Evolutionary conservation across 37 sponge, comb jelly and placozoan genomes (phyloP).

Genomic region (Petrosia ficiformis): DNA sequence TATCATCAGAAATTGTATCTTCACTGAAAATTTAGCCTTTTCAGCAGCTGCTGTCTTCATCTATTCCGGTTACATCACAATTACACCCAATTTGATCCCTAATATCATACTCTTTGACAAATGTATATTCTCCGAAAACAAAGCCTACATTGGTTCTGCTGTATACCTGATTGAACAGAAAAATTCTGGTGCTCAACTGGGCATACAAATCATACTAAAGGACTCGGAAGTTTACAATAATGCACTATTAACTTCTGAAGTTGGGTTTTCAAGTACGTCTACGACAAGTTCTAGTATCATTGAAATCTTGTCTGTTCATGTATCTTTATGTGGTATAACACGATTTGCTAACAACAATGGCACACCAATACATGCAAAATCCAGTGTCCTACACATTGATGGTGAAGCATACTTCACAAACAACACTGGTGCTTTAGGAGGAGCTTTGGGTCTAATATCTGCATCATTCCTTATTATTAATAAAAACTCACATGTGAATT

Average conservation of each 20-base stretch:
- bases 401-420: conserved; percentile 12
- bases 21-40: conserved; percentile 7
- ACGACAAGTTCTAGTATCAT: conserved; percentile 15
- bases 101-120: background rate
- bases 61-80: conserved; percentile 6
- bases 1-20: background rate
- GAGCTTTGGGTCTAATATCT: conserved; percentile 14
- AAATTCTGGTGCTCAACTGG: conserved; percentile 14
- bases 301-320: background rate
- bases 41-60: conserved; percentile 11
- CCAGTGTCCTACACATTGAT: background rate
- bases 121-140: conserved; percentile 28
- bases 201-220: conserved; percentile 7
- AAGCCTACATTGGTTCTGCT: conserved; percentile 18
- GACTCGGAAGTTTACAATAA: conserved; percentile 20
- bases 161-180: conserved; percentile 23
- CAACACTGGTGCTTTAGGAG: conserved; percentile 42
- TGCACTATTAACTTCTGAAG: background rate
- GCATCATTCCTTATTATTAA: conserved; percentile 1
- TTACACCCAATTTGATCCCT: background rate
- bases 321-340: conserved; percentile 27
- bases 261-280: background rate
- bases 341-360: conserved; percentile 24
- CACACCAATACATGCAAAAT: conserved; percentile 6
- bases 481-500: no score